phyloP scores from a whole-genome alignment of 2,888 invertebrate species.

The Sarcophaga variegata region DNA sequence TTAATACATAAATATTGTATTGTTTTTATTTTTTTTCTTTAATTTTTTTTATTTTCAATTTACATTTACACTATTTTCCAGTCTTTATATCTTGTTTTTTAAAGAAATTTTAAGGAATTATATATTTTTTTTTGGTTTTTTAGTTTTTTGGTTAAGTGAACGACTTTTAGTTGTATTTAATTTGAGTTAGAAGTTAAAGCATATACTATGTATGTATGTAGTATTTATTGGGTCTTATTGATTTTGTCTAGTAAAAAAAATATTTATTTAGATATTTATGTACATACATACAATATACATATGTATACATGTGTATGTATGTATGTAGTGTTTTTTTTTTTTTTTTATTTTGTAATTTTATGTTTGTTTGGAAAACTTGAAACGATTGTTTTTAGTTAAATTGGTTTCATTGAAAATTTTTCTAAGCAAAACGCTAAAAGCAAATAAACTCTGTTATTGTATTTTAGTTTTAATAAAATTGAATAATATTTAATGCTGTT shows the following conservation, averaged over 20 bases:
- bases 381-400: slow-evolving; percentile 74
- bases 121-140: no score
- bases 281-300: no score
- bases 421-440: slow-evolving; percentile 46
- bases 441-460: slow-evolving; percentile 19
- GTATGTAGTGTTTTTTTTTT: neutral
- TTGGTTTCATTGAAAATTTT: slow-evolving; percentile 47
- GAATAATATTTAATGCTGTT: slow-evolving; percentile 13
- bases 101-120: slow-evolving; percentile 57
- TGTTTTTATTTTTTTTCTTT: slow-evolving; percentile 36
- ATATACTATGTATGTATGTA: neutral
- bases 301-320: neutral
- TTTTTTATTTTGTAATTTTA: slow-evolving; percentile 43
- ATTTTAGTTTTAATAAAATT: slow-evolving; percentile 6
- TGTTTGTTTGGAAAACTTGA: slow-evolving; percentile 76
- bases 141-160: neutral
- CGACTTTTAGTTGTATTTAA: neutral
- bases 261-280: neutral
- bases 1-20: slow-evolving; percentile 21
- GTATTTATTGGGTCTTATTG: neutral
- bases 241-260: slow-evolving; percentile 51
- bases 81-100: slow-evolving; percentile 68
- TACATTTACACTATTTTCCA: slow-evolving; percentile 67
- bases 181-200: slow-evolving; percentile 49
- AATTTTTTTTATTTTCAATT: slow-evolving; percentile 40